A percentile compares a stretch with the other conserved stretches of the same genome.
phyloP scores from a whole-genome alignment of 2,113 vertebrate species.

The Corynorhinus townsendii region DNA sequence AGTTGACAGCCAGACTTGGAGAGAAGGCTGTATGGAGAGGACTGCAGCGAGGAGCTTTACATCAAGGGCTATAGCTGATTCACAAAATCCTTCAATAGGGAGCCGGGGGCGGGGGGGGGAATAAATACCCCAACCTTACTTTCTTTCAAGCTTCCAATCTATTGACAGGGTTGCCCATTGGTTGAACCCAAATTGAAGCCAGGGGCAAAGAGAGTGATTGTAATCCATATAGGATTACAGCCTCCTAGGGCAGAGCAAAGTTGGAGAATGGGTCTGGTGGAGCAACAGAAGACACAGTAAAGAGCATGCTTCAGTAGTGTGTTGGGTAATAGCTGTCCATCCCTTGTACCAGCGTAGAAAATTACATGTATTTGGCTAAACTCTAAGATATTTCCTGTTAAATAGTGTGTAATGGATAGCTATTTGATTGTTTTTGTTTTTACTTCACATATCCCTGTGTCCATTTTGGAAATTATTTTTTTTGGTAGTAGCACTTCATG shows the following conservation, averaged over 20 bases:
- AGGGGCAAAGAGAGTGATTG: neutral
- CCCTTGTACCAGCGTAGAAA: neutral
- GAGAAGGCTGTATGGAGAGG: neutral
- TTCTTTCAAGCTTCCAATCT: neutral
- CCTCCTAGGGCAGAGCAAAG: neutral
- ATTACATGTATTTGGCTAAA: neutral
- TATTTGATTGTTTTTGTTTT: neutral
- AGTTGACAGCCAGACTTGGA: neutral
- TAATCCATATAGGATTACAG: neutral
- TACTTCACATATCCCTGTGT: neutral
- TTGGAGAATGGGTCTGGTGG: neutral
- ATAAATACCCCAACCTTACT: neutral
- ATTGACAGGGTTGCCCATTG: neutral
- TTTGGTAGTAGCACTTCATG: neutral
- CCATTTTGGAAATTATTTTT: neutral
- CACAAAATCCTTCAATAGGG: neutral
- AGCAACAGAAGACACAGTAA: neutral
- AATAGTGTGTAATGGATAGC: neutral
- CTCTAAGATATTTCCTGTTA: neutral
- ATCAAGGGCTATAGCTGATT: neutral
- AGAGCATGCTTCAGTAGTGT: neutral
- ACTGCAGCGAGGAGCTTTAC: neutral
- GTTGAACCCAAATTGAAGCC: neutral
- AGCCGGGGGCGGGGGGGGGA: neutral
- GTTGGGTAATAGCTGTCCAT: neutral